Percentiles rank a stretch among this genome's conserved stretches.
Evolutionary conservation across 2,797 vertebrate species (phyloP).

Genomic region (Spondyliosoma cantharus): DNA sequence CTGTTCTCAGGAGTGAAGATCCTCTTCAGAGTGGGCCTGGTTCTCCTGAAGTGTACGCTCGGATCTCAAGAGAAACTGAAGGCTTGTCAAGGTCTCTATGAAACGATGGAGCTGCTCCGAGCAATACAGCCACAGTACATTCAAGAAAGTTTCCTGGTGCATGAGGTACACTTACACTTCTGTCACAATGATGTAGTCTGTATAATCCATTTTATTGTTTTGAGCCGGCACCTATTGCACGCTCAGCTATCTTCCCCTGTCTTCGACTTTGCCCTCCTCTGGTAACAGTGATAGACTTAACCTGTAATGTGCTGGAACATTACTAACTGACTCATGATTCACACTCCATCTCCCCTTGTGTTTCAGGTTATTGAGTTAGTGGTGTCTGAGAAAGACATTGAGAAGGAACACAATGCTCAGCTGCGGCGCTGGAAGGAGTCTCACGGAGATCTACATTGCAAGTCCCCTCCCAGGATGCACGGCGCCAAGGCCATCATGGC

Average conservation of each 20-base stretch:
- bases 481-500: conserved; percentile 94
- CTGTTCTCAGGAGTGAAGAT: conserved; percentile 92
- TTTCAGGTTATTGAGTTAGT: conserved; percentile 89
- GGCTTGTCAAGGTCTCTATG: conserved; percentile 92
- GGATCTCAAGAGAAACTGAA: conserved; percentile 95
- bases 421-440: conserved; percentile 92
- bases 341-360: neutral
- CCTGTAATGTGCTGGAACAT: neutral
- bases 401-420: conserved; percentile 93
- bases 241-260: neutral
- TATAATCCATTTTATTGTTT: conserved; percentile 17
- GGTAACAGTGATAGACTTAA: neutral
- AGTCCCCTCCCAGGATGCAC: conserved; percentile 92
- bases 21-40: conserved; percentile 95
- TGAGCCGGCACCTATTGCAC: neutral
- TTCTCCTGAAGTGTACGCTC: conserved; percentile 92
- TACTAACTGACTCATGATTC: neutral
- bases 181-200: neutral
- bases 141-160: conserved; percentile 92
- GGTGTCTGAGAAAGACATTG: conserved; percentile 92
- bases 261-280: conserved; percentile 43
- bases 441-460: conserved; percentile 90
- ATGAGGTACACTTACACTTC: conserved; percentile 84
- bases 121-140: conserved; percentile 89
- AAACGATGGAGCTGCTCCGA: conserved; percentile 93